Evolutionary conservation across 2,113 vertebrate genomes (phyloP).

Genomic region (Bubo bubo): DNA sequence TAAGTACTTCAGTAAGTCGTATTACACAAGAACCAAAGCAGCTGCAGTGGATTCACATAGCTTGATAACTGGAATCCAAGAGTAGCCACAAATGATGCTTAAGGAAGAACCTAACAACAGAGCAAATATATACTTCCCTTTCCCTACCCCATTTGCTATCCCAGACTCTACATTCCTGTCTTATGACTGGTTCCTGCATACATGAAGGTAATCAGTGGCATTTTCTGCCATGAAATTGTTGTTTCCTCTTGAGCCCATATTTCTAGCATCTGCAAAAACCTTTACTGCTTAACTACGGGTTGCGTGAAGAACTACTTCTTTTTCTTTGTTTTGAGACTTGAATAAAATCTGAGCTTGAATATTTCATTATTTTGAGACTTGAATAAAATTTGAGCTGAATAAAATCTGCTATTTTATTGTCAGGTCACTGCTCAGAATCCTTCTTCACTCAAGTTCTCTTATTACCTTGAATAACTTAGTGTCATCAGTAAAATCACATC

Average conservation of each 20-base stretch:
- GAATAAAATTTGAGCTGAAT: neutral
- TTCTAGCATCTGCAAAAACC: neutral
- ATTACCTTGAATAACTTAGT: neutral
- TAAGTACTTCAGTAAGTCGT: neutral
- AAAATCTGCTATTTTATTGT: neutral
- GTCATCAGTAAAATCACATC: neutral
- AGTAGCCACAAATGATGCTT: neutral
- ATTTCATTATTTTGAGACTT: neutral
- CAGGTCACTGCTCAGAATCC: neutral
- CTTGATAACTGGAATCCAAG: neutral
- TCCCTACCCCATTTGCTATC: neutral
- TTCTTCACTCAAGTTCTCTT: neutral
- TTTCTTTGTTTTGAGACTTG: neutral
- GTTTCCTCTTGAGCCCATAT: neutral
- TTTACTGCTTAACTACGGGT: neutral
- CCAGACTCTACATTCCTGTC: neutral
- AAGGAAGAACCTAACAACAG: neutral
- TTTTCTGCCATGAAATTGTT: neutral
- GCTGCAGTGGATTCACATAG: neutral
- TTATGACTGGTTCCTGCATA: neutral
- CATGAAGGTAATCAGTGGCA: neutral
- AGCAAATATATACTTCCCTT: neutral
- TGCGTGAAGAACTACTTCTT: neutral
- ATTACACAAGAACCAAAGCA: neutral
- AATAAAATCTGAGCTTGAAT: neutral